Base-by-base conservation (phyloP, 92 coral and sea anemone species). In the Paragorgia papillata region DNA sequence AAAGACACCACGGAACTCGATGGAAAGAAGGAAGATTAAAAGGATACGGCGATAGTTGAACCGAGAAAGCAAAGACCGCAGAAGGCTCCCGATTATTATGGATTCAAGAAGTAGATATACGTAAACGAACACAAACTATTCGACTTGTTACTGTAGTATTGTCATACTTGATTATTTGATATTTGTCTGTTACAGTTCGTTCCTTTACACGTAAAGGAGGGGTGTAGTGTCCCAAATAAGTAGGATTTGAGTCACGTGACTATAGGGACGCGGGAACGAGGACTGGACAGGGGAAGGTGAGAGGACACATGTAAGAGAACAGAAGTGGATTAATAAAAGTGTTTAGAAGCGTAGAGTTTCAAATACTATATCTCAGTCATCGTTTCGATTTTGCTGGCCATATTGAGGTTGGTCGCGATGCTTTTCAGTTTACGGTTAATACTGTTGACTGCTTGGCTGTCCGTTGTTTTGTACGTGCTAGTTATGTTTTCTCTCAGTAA, bases 401-500 rank as follows among this genome's bases (percentile, higher is more conserved):
- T 60, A 33, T 26, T 33, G 68, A 62, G 44, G 13, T 62, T 62
- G 33, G 10, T 19, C 7, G 68, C 24, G 13, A 66, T 66, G 18
- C 1, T 29, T 19, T 19, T n/a, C 3, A 64, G 33, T 64, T 35
- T n/a, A 31, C 14, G 43, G 71, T 64, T 64, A 41, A 64, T 28
- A 0, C 14, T n/a, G 17, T 28, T 58, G 14, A 58, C 34, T 20
- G 65, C 14, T 33, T 20, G 14, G 20, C 27, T 22, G 27, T 58
- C 65, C 17, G 65, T 25, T 58, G 1, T 58, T 58, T 58, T 58
- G 20, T 58, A 64, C 19, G 15, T 12, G 15, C 24, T 64, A 0
- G 40, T 28, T 24, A 64, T 64, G 0, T 64, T 35, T n/a, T 64
- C n/a, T 29, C 71, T 35, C 71, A 30, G 71, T 14, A 64, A 64